Percentiles rank a stretch among this genome's conserved stretches.
phyloP scores from a whole-genome alignment of 2,888 invertebrate species.

The Ophion costatus region DNA sequence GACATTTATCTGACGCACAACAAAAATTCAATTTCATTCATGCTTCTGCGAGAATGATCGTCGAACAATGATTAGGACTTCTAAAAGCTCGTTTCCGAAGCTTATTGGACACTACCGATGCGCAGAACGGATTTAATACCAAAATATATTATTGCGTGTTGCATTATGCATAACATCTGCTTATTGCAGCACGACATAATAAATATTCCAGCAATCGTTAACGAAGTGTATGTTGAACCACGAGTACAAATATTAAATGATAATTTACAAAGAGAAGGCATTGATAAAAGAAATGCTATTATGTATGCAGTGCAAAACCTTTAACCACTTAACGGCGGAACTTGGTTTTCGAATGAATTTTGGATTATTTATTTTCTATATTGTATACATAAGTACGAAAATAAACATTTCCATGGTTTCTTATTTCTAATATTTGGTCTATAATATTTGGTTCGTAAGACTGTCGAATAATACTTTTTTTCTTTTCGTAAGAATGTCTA shows the following conservation, averaged over 20 bases:
- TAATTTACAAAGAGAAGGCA: neutral
- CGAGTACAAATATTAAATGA: neutral
- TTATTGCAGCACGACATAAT: neutral
- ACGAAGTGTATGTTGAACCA: neutral
- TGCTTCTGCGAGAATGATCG: neutral
- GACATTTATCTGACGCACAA: neutral
- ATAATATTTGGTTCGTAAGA: neutral
- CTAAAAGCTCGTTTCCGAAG: conserved; percentile 43
- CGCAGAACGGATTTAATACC: conserved; percentile 68
- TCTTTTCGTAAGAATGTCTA: neutral
- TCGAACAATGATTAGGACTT: neutral
- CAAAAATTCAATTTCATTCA: neutral
- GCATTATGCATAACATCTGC: conserved; percentile 70
- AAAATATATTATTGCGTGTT: conserved; percentile 70
- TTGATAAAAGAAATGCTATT: conserved; percentile 1
- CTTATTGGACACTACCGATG: conserved; percentile 67
- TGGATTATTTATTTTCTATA: neutral
- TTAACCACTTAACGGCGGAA: neutral
- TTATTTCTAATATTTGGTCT: neutral
- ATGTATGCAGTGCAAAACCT: neutral
- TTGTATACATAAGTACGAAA: neutral
- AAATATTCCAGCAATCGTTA: neutral
- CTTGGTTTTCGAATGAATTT: neutral
- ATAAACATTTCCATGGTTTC: neutral
- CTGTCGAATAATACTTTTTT: neutral